These are phyloP conservation scores for Phaonia tiefii DNA, from an alignment of 2,888 invertebrate genomes.

Conservation along the genomic window DNA sequence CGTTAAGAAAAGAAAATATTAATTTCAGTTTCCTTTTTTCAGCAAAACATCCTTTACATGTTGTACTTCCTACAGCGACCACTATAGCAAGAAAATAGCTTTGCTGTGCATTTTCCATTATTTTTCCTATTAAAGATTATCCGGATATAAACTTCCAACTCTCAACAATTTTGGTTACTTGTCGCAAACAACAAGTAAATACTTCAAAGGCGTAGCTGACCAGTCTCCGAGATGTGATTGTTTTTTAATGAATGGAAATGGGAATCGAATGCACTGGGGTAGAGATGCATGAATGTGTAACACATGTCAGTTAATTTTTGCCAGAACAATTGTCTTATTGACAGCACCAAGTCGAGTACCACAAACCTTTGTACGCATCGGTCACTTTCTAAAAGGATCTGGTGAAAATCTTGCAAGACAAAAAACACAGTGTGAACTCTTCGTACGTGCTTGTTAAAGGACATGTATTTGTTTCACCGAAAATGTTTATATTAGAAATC, in stretches of 20 bases:
- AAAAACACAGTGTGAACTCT: background rate
- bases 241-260: constrained; percentile 8
- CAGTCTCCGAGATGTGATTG: background rate
- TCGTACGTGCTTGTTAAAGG: constrained; percentile 43
- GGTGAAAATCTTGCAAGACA: constrained; percentile 1
- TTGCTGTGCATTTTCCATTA: too few relatives aligned
- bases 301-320: constrained; percentile 57
- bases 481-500: constrained; percentile 41
- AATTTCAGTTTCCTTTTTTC: too few relatives aligned
- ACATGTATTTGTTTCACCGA: constrained; percentile 29
- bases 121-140: too few relatives aligned
- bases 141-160: too few relatives aligned
- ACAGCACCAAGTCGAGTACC: constrained; percentile 17
- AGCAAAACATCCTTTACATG: too few relatives aligned
- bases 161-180: constrained; percentile 2
- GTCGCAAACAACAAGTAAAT: constrained; percentile 2
- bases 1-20: too few relatives aligned
- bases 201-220: constrained; percentile 2
- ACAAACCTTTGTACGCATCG: constrained; percentile 41
- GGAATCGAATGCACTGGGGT: background rate
- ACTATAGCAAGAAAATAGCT: too few relatives aligned
- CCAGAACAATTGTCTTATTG: constrained; percentile 51
- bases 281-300: constrained; percentile 38
- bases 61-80: too few relatives aligned
- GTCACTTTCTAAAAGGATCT: constrained; percentile 26